These are phyloP conservation scores for Parazoanthus swiftii DNA, from an alignment of 92 coral and sea anemone genomes.

Conservation along the genomic window DNA sequence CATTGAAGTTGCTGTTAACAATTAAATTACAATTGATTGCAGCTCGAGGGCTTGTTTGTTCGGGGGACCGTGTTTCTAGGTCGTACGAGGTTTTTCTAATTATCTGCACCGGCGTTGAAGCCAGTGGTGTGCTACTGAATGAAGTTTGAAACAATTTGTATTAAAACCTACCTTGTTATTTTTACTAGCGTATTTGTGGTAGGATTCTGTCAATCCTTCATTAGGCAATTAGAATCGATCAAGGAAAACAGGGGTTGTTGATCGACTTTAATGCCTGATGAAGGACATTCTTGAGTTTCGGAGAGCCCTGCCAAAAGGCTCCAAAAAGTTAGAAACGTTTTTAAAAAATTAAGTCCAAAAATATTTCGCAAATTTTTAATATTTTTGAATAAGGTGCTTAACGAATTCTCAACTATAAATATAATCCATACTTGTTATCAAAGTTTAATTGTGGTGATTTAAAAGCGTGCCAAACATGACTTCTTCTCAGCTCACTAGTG, in stretches of 20 bases:
- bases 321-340: not conserved
- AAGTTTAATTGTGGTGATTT: not conserved
- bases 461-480: not conserved
- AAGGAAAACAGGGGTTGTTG: not conserved
- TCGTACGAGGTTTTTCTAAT: no score
- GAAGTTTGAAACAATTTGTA: no score
- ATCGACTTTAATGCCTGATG: no score
- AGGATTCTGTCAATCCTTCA: not conserved
- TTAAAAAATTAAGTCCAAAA: not conserved
- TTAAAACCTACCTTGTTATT: no score
- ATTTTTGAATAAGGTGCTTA: not conserved
- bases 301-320: not conserved
- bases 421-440: slow-evolving; percentile 26
- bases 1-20: not conserved
- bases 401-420: not conserved
- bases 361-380: not conserved
- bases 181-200: no score
- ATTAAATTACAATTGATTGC: no score
- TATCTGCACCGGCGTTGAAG: not conserved
- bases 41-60: not conserved
- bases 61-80: no score
- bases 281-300: not conserved
- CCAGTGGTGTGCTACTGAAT: no score
- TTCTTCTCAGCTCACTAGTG: not conserved
- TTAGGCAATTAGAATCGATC: not conserved